Base-by-base conservation (phyloP, 92 coral and sea anemone species). In the Parazoanthus swiftii region DNA sequence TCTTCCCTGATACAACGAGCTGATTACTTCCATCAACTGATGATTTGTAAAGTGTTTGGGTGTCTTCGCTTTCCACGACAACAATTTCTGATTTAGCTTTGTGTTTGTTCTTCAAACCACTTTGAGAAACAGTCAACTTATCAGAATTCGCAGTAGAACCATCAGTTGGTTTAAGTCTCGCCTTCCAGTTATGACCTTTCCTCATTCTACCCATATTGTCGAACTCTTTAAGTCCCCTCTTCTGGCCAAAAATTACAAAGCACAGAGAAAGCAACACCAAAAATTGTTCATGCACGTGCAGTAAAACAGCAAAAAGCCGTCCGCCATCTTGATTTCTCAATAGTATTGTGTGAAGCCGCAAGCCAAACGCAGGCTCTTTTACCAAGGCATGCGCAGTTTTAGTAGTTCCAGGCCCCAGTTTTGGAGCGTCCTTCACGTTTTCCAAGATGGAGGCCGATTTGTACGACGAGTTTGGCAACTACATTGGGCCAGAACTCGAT, bases 381-480 rank as follows among this genome's bases (percentile, higher is more conserved):
- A 25, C 0, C 8, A 16, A 21, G 37, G 48, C 89, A 85, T 85
- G 91, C 83, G 86, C 89, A 65, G 36, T 84, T 58, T 65, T 58
- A 14, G 54, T 90, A 76, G 85, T 88, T 75, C 82, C 95, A 89
- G 95, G 11, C 71, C 42, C 76, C 87, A 25, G 42, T 65, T 72
- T 39, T 68, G 72, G 76, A 89, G 81, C 88, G 85, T 92, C 89
- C 15, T 89, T 93, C 97, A 97, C 99, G 95, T 92, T 97, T 95
- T 95, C 91, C 98, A 97, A 95, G 88, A 97, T 97, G 99, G 99
- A 97, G 93, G 99, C 98, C 82, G 99, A 97, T 92, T 89, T 97
- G 88, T 97, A 97, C 86, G 99, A 97, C 90, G 99, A 97, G 84
- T 97, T 97, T 75, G 99, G 99, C 71, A 97, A 97, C 89, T 97